A percentile compares a stretch with the other conserved stretches of the same genome.
These are phyloP conservation scores for Malthinus flaveolus DNA, from an alignment of 2,888 invertebrate species.

Conservation along the genomic window DNA sequence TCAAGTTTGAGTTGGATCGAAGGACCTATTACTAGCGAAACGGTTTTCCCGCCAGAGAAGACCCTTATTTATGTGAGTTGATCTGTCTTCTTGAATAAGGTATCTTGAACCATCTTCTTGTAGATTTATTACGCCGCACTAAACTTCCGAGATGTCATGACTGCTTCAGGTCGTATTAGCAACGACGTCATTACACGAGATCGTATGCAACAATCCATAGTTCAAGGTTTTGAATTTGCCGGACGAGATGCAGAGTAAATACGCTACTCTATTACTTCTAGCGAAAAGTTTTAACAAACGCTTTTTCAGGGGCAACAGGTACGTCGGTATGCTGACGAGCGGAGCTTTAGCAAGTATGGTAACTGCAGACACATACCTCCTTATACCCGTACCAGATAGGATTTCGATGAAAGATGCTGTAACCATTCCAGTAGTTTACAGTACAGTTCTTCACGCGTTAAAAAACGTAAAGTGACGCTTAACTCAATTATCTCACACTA, in stretches of 20 bases:
- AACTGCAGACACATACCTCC: constrained; percentile 58
- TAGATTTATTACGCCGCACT: constrained; percentile 76
- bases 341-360: constrained; percentile 66
- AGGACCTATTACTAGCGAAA: constrained; percentile 56
- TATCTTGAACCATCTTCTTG: constrained; percentile 54
- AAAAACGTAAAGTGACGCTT: constrained; percentile 44
- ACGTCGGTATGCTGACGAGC: constrained; percentile 67
- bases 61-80: constrained; percentile 30
- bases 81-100: not conserved
- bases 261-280: not conserved
- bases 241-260: constrained; percentile 50
- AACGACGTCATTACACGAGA: constrained; percentile 75
- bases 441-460: constrained; percentile 57
- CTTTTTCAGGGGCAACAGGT: constrained; percentile 58
- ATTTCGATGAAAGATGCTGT: constrained; percentile 78
- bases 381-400: constrained; percentile 69
- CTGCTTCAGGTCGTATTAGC: constrained; percentile 86
- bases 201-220: constrained; percentile 57
- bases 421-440: constrained; percentile 76
- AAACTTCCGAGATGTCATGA: constrained; percentile 94
- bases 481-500: not conserved
- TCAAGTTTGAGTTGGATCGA: constrained; percentile 85
- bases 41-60: constrained; percentile 32
- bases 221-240: constrained; percentile 63
- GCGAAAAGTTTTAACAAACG: not conserved